Evolutionary conservation across 2,797 vertebrate species (phyloP), one percentile per base, ranked within the genome.

Genomic region (Enteromius argenteus): DNA sequence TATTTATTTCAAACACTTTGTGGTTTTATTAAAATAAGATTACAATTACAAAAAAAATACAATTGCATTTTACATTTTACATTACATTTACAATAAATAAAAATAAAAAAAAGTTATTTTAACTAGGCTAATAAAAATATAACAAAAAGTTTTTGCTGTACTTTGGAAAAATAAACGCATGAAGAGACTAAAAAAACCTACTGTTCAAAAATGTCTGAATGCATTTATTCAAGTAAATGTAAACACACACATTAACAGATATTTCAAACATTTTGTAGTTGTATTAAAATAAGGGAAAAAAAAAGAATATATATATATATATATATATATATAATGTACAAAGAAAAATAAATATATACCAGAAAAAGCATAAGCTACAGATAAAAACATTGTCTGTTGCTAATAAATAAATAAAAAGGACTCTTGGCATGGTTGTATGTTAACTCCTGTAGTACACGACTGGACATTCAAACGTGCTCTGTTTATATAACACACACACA

Each of bases 401-500:
- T 1, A 32, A 14, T 21, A 58, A 56, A 53, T 3, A 44, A 30
- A 15, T 37, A 17, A 10, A 77, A n/a, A 14, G 10, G 5, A 5
- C 35, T 56, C 30, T 74, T 75, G 69, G 37, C n/a, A 30, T 0
- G 7, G 27, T 21, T 79, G 23, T 19, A 21, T 62, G 27, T 21
- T 64, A 5, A 13, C 23, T 53, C 51, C 44, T 79, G 10, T 68
- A 68, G 42, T 37, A 67, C 27, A 79, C 62, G 49, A 53, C 23
- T 46, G 67, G 44, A 11, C 75, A 60, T 27, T 42, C 21, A 42
- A 60, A 76, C 3, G 4, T 19, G n/a, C 74, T 42, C 35, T 30
- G 23, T 78, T 78, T 78, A 78, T 78, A 46, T 46, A 78, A 78
- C 58, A 44, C 39, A 78, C 60, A 79, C 1, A 3, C 30, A 58